Conservation (phyloP, 2,888 invertebrate genomes). For the Orthosia cruda region DNA sequence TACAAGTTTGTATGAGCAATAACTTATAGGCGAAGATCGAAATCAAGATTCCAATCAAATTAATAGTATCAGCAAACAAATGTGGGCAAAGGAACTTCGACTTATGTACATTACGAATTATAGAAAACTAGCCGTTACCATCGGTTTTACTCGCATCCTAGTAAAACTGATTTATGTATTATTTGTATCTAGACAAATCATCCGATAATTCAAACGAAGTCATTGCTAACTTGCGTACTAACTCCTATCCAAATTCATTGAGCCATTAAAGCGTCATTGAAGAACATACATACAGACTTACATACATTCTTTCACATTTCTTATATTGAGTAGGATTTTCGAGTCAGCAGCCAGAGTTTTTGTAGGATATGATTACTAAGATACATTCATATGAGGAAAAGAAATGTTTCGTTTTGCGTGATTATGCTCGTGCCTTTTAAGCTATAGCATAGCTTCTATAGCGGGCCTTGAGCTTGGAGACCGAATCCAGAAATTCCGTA, state of each 20-base stretch:
- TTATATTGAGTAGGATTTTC: slow-evolving; percentile 10
- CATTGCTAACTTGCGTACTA: not conserved
- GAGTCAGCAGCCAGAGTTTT: slow-evolving; percentile 59
- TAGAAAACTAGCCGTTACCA: not conserved
- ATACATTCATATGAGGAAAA: slow-evolving; percentile 27
- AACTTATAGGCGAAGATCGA: too few species aligned
- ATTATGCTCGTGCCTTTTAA: too few species aligned
- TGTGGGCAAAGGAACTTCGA: too few species aligned
- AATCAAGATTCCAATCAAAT: too few species aligned
- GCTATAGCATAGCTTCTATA: too few species aligned
- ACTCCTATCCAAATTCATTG: not conserved
- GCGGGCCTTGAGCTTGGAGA: too few species aligned
- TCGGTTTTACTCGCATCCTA: not conserved
- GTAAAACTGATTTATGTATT: not conserved
- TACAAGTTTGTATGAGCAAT: too few species aligned
- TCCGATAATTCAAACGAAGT: not conserved
- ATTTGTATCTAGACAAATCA: not conserved
- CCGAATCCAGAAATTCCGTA: too few species aligned
- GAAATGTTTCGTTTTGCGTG: slow-evolving; percentile 26
- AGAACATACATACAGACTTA: too few species aligned
- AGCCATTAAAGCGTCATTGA: not conserved
- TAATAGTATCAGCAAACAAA: too few species aligned
- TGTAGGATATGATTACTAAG: slow-evolving; percentile 42
- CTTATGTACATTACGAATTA: not conserved
- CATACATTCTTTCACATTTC: not conserved